Evolutionary conservation across 2,113 vertebrate genomes (phyloP).

Genomic region (Laterallus jamaicensis): DNA sequence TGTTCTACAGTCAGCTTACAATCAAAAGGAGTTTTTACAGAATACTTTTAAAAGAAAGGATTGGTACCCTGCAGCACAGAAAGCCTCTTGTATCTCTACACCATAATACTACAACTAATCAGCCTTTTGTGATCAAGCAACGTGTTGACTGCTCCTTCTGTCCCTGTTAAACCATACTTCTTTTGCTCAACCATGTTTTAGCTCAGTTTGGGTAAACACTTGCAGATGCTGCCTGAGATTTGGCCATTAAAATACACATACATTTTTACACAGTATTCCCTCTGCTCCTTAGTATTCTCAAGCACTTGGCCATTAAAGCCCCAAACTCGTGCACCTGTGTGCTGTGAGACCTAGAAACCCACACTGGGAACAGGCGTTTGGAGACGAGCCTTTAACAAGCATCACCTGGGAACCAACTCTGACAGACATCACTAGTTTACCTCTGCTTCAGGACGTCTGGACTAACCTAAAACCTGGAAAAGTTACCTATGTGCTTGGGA

Average conservation of each 20-base stretch:
- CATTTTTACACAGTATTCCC: neutral
- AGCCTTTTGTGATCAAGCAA: neutral
- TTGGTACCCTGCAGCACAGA: neutral
- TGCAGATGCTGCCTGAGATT: neutral
- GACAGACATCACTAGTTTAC: neutral
- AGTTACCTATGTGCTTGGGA: neutral
- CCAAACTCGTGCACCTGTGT: too few species aligned
- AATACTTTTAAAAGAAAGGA: neutral
- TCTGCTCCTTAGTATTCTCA: neutral
- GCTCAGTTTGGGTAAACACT: neutral
- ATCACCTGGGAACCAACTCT: neutral
- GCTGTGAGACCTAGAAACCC: neutral
- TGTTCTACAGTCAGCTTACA: neutral
- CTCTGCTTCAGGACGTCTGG: neutral
- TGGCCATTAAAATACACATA: neutral
- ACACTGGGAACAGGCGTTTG: accelerated
- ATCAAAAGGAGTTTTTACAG: neutral
- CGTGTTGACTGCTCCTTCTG: neutral
- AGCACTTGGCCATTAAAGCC: neutral
- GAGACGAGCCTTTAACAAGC: neutral
- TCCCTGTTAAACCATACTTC: neutral
- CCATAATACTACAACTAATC: neutral
- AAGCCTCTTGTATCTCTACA: neutral
- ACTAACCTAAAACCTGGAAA: neutral
- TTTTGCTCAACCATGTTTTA: neutral